phyloP scores from a whole-genome alignment of 2,888 invertebrate genomes.

The Sinopyrophorus schimmeli region DNA sequence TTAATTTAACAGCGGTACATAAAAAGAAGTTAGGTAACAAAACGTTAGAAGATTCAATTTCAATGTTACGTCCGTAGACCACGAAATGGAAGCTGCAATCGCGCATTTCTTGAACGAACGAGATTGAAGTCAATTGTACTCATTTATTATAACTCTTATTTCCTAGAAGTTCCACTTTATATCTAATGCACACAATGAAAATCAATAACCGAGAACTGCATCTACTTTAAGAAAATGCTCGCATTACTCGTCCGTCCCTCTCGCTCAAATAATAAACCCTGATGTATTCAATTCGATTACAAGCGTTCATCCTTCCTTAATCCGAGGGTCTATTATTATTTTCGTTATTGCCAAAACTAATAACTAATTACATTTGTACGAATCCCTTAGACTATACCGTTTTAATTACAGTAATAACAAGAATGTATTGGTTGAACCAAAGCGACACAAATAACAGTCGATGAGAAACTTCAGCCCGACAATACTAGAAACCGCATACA shows the following conservation, averaged over 20 bases:
- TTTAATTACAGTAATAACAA: constrained; percentile 8
- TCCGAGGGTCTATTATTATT: no score
- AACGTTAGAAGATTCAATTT: constrained; percentile 10
- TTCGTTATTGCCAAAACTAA: no score
- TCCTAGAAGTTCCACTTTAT: constrained; percentile 13
- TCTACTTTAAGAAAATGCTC: constrained; percentile 16
- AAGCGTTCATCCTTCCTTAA: no score
- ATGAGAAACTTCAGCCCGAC: constrained; percentile 3
- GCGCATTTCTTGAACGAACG: background rate
- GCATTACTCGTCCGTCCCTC: no score
- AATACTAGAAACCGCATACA: constrained; percentile 12
- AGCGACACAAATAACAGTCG: constrained; percentile 2
- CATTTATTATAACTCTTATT: constrained; percentile 20
- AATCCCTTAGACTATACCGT: no score
- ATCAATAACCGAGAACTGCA: constrained; percentile 18
- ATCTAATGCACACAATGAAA: constrained; percentile 10
- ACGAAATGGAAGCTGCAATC: constrained; percentile 8
- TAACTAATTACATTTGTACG: no score
- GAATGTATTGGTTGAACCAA: background rate
- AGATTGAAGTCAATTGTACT: constrained; percentile 14
- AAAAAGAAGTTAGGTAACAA: constrained; percentile 3
- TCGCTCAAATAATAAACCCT: no score
- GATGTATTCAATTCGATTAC: no score
- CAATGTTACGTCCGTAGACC: constrained; percentile 6
- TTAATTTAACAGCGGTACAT: constrained; percentile 20